Evolutionary conservation across 64 coral and sea anemone genomes (phyloP).

Genomic region (Stylophora pistillata): DNA sequence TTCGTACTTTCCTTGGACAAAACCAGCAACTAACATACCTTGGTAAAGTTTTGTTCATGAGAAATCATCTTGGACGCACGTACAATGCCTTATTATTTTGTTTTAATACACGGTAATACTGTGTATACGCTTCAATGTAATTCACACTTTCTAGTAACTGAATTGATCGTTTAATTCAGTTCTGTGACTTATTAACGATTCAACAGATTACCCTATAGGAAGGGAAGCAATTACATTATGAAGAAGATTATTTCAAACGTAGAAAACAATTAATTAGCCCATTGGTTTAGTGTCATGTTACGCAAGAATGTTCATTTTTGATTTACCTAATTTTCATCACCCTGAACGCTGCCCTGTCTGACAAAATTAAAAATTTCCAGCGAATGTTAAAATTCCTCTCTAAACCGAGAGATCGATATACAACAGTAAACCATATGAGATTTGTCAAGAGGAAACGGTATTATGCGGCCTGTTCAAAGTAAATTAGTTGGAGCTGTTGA

Average conservation of each 20-base stretch:
- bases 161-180: slow-evolving; percentile 10
- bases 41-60: no score
- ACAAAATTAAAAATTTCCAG: neutral
- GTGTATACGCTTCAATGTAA: neutral
- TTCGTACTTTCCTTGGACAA: no score
- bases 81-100: no score
- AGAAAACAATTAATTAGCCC: slow-evolving; percentile 17
- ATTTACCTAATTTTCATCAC: neutral
- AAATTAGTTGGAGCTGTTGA: no score
- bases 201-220: neutral
- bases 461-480: no score
- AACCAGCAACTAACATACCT: no score
- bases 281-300: neutral
- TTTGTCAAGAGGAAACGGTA: no score
- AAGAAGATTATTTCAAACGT: neutral
- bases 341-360: neutral
- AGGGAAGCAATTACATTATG: neutral
- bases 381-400: no score
- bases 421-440: no score
- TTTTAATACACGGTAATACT: neutral
- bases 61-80: no score
- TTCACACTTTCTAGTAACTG: neutral
- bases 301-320: neutral
- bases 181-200: neutral
- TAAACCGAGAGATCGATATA: no score